Percentiles rank a stretch among this genome's conserved stretches.
Evolutionary conservation across 2,113 vertebrate species (phyloP).

Genomic region (Cyphomyrus discorhynchus): DNA sequence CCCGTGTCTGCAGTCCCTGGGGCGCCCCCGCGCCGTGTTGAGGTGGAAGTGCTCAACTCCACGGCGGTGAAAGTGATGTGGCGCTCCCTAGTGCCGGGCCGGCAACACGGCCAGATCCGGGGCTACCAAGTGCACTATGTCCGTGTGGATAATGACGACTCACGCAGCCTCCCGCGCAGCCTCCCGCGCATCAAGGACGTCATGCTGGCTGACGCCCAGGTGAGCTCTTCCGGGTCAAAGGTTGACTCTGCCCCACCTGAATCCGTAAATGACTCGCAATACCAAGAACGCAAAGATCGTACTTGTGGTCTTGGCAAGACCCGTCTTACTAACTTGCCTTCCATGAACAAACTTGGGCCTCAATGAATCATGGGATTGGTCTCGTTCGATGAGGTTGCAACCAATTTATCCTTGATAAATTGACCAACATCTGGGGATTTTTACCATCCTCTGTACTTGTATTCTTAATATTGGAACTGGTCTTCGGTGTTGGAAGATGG

Average conservation of each 20-base stretch:
- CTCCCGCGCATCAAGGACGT: slow-evolving; percentile 84
- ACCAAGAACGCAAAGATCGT: neutral
- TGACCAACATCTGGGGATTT: neutral
- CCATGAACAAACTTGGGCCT: neutral
- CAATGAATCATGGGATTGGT: neutral
- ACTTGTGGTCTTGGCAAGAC: neutral
- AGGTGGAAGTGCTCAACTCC: slow-evolving; percentile 80
- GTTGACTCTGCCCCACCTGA: neutral
- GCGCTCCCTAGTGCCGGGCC: slow-evolving; percentile 76
- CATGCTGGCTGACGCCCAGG: slow-evolving; percentile 87
- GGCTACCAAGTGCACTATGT: slow-evolving; percentile 92
- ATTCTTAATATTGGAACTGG: neutral
- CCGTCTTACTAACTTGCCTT: neutral
- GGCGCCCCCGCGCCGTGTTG: slow-evolving; percentile 84
- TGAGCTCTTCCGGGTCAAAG: slow-evolving; percentile 40
- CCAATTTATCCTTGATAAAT: neutral
- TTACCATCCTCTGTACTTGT: neutral
- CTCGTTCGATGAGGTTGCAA: neutral
- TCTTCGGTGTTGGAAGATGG: neutral
- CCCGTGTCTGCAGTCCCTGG: slow-evolving; percentile 66
- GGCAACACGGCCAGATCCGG: slow-evolving; percentile 83
- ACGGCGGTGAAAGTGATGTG: slow-evolving; percentile 81
- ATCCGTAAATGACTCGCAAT: neutral
- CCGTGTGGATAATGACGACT: slow-evolving; percentile 74
- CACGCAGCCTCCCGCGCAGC: slow-evolving; percentile 73